Base-by-base conservation (phyloP, 2,888 invertebrate species). In the Hanleya hanleyi region DNA sequence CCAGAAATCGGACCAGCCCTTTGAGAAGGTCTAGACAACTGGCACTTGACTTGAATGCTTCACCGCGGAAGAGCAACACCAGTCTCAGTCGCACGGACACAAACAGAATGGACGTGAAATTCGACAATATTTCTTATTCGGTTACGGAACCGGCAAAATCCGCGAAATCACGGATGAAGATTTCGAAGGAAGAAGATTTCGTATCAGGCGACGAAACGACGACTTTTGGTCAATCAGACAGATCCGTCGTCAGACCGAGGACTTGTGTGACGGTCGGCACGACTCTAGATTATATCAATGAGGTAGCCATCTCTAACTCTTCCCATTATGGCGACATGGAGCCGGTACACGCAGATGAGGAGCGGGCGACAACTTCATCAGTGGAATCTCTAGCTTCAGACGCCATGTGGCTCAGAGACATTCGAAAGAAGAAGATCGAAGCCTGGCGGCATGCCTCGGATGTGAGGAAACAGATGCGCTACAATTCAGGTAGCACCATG, bases 211-310 rank as follows among this genome's bases (percentile, higher is more conserved):
- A n/a, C n/a, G n/a, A n/a, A n/a, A n/a, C n/a, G n/a, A n/a, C n/a
- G n/a, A n/a, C n/a, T n/a, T n/a, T n/a, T n/a, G n/a, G n/a, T n/a
- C n/a, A n/a, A n/a, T n/a, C n/a, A n/a, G 32, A 57, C 29, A 57
- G 29, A 29, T 18, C 57, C 29, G 29, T 2, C 38, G 69, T 77
- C 33, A 70, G 73, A 41, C 77, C 80, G 1, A 77, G 74, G 22
- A 80, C 80, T n/a, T 70, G 75, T 6, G 26, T 80, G 57, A 77
- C 80, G 12, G 15, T 77, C 2, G 75, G 74, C 4, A 75, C 76
- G 29, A 80, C 80, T 0, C 73, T 77, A 71, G 65, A 75, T 35
- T 75, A 29, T 22, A 18, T 29, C 22, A 57, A 32, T 29, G 22
- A 7, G 22, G 22, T 22, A 18, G 22, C 47, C 3, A 18, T 22